phyloP scores from a whole-genome alignment of 2,113 vertebrate genomes.

The Callithrix jacchus region DNA sequence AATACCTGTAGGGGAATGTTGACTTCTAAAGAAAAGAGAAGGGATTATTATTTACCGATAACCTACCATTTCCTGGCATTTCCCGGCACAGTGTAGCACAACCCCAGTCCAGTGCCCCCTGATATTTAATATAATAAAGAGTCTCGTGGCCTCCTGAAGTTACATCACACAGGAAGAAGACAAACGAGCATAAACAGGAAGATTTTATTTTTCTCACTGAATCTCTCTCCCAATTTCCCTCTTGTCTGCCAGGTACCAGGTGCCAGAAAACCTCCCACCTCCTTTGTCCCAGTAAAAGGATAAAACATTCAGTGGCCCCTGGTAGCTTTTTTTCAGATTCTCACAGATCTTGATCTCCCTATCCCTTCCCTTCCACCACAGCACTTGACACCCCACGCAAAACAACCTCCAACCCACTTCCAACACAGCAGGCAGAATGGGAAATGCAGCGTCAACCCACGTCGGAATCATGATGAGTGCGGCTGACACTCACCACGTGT shows the following conservation, averaged over 20 bases:
- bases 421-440: accelerated
- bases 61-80: conserved; percentile 51
- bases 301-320: neutral
- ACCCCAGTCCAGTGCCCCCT: neutral
- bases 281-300: accelerated
- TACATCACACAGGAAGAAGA: neutral
- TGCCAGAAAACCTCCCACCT: neutral
- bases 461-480: accelerated
- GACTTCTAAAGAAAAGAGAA: neutral
- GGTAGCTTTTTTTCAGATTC: neutral
- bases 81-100: accelerated
- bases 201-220: neutral
- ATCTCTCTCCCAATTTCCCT: too few species aligned
- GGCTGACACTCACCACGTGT: accelerated
- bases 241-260: neutral
- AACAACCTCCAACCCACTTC: neutral
- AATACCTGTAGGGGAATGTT: neutral
- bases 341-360: accelerated
- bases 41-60: conserved; percentile 38
- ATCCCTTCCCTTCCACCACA: accelerated
- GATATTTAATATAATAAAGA: conserved; percentile 21
- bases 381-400: accelerated
- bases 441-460: accelerated
- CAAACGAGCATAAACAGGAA: neutral
- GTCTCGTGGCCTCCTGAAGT: neutral